These are phyloP conservation scores for Tangara arthus DNA, from an alignment of 2,797 vertebrate genomes.

Conservation along the genomic window DNA sequence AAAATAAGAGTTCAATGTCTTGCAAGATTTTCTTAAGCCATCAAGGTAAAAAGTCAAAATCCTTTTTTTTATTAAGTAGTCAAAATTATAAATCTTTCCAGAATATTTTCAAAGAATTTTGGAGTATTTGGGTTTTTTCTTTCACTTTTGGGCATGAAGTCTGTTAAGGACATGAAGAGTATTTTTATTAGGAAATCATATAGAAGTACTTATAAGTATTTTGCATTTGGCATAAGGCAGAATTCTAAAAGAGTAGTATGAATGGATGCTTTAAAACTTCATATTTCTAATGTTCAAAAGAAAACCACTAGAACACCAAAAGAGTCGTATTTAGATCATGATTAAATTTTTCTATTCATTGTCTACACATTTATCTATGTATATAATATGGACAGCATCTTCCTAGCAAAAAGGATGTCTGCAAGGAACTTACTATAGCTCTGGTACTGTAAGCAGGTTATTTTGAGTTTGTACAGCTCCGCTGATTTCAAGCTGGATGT, in stretches of 20 bases:
- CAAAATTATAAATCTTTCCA: neutral
- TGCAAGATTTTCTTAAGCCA: neutral
- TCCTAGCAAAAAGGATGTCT: neutral
- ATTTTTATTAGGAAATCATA: neutral
- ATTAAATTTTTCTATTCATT: neutral
- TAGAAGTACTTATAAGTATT: neutral
- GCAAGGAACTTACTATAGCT: neutral
- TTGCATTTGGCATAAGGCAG: neutral
- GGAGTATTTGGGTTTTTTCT: fast-evolving
- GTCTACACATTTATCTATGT: neutral
- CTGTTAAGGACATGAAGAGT: neutral
- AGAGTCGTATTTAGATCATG: neutral
- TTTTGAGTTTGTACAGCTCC: neutral
- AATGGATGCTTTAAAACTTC: neutral
- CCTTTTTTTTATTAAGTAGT: neutral
- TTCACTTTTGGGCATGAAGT: neutral
- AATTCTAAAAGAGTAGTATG: neutral
- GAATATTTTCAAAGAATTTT: neutral
- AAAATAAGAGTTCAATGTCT: neutral
- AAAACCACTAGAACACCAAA: neutral
- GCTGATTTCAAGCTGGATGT: neutral
- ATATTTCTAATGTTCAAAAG: neutral
- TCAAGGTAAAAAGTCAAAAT: neutral
- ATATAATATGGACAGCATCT: neutral
- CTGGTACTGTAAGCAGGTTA: neutral